phyloP scores from a whole-genome alignment of 2,888 invertebrate genomes.

The Zonitis immaculata region DNA sequence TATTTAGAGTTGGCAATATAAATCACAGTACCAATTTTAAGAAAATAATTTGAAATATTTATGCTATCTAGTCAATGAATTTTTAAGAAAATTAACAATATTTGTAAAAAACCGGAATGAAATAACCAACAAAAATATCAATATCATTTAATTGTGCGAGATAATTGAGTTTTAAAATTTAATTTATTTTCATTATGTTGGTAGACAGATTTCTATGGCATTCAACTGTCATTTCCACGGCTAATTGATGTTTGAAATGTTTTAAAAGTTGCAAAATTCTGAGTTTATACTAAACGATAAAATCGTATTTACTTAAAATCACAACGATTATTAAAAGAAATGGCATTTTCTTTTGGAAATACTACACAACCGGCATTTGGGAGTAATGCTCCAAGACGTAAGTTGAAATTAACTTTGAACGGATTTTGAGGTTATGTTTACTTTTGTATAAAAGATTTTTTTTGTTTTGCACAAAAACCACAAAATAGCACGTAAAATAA shows the following conservation, averaged over 20 bases:
- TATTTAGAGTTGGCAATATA: neutral
- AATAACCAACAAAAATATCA: no score
- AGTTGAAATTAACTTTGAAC: slow-evolving; percentile 18
- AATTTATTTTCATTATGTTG: neutral
- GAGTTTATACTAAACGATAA: neutral
- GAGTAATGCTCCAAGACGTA: slow-evolving; percentile 34
- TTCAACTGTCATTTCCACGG: neutral
- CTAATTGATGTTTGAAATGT: neutral
- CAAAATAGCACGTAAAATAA: no score
- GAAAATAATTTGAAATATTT: neutral
- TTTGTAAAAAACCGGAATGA: no score
- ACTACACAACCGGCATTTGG: slow-evolving; percentile 33
- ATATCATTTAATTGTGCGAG: neutral
- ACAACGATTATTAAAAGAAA: slow-evolving; percentile 4
- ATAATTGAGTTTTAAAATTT: neutral
- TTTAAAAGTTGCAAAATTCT: neutral
- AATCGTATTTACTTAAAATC: neutral
- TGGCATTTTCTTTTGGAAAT: slow-evolving; percentile 40
- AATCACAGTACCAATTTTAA: neutral
- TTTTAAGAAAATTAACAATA: no score
- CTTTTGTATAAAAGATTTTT: no score
- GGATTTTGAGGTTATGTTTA: slow-evolving; percentile 1
- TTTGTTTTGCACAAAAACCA: no score
- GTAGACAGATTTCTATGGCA: neutral
- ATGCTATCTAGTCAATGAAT: neutral